These are phyloP conservation scores for Philaethria dido DNA, from an alignment of 2,888 invertebrate genomes.

Conservation along the genomic window DNA sequence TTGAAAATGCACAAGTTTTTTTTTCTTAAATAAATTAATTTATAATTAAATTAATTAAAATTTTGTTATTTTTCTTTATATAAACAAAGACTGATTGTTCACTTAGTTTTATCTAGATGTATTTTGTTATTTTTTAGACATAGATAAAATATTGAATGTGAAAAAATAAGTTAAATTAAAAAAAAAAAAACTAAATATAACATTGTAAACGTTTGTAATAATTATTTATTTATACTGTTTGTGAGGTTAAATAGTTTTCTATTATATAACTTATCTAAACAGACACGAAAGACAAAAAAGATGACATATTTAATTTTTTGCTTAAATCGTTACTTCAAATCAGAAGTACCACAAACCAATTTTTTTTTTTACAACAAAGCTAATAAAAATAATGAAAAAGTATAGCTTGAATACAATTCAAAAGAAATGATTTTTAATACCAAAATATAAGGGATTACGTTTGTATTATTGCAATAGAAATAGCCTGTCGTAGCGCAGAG, in stretches of 20 bases:
- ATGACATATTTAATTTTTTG: no score
- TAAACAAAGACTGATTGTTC: conserved; percentile 79
- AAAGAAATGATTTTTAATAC: no score
- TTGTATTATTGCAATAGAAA: no score
- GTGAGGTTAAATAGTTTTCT: neutral
- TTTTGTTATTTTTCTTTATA: conserved; percentile 59
- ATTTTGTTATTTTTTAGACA: conserved; percentile 26
- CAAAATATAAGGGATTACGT: no score
- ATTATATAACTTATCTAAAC: neutral
- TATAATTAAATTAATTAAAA: conserved; percentile 54
- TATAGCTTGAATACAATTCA: no score
- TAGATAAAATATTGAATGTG: conserved; percentile 14
- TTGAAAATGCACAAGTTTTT: conserved; percentile 45
- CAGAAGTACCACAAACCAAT: no score
- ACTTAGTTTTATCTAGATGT: conserved; percentile 46
- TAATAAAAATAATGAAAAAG: no score
- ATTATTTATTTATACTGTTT: neutral
- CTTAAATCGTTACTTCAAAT: no score
- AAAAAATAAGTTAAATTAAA: neutral
- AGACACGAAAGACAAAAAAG: no score
- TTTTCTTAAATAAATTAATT: conserved; percentile 24
- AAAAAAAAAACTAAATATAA: neutral
- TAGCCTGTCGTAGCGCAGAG: no score
- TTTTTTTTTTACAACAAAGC: no score
- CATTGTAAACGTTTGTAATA: neutral